Conservation (phyloP, 2,888 invertebrate genomes). For the Drosophila kokeensis region DNA sequence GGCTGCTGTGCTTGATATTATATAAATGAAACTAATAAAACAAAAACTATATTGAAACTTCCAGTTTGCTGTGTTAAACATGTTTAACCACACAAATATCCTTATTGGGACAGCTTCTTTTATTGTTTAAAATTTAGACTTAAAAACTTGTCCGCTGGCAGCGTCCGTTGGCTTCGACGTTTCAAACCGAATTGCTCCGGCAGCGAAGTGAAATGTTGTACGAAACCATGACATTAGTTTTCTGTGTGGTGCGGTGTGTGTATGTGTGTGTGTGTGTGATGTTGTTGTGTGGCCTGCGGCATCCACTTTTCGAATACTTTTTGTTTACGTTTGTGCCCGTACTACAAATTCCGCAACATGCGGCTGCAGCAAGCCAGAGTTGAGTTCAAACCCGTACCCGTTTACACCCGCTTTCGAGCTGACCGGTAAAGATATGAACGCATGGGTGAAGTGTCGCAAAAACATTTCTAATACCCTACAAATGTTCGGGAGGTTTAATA, state of each 20-base stretch:
- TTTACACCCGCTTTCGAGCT: conserved; percentile 32
- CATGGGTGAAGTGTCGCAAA: conserved; percentile 31
- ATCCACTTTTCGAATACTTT: conserved; percentile 55
- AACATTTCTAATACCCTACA: conserved; percentile 24
- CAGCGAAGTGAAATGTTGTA: conserved; percentile 52
- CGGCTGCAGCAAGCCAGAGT: conserved; percentile 23
- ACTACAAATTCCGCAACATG: conserved; percentile 63
- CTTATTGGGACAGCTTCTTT: conserved; percentile 26
- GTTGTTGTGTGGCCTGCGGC: conserved; percentile 30
- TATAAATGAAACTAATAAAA: conserved; percentile 26
- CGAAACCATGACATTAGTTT: conserved; percentile 59
- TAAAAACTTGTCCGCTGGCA: conserved; percentile 34
- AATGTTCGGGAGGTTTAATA: not conserved
- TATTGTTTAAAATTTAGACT: conserved; percentile 1
- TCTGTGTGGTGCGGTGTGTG: conserved; percentile 11
- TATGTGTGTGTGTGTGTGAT: not conserved
- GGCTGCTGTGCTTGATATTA: conserved; percentile 44
- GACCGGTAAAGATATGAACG: conserved; percentile 9
- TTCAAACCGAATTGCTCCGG: conserved; percentile 61
- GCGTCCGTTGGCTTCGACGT: conserved; percentile 63
- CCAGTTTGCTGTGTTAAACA: conserved; percentile 54
- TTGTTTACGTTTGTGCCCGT: conserved; percentile 49
- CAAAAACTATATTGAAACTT: conserved; percentile 41
- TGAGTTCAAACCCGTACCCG: conserved; percentile 34
- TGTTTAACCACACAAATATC: conserved; percentile 46